A percentile compares a stretch with the other conserved stretches of the same genome.
phyloP scores from a whole-genome alignment of 2,113 vertebrate genomes.

The Chaetorhynchus papuensis region DNA sequence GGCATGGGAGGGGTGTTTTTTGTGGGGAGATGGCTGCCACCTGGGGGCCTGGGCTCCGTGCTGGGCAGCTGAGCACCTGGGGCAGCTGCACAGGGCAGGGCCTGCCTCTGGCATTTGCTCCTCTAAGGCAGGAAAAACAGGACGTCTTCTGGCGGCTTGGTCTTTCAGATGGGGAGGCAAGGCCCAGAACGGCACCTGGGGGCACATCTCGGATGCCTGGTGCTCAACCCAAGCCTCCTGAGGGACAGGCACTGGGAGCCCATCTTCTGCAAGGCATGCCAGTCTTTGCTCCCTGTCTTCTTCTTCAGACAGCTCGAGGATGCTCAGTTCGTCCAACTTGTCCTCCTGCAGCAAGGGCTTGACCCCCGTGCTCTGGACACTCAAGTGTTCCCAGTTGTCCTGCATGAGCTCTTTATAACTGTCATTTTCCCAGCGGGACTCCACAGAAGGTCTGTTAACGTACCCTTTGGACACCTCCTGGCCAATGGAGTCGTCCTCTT shows the following conservation, averaged over 20 bases:
- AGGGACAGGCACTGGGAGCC: background rate
- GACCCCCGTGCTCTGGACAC: fast-evolving
- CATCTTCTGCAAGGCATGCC: fast-evolving
- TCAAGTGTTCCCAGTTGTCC: background rate
- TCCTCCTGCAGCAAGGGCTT: background rate
- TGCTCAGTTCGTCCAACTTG: fast-evolving
- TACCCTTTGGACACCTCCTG: background rate
- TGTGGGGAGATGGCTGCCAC: background rate
- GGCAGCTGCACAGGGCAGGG: fast-evolving
- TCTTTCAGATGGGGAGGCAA: background rate
- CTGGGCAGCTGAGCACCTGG: background rate
- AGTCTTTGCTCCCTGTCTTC: background rate
- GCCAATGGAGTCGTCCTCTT: background rate
- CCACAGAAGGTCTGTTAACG: background rate
- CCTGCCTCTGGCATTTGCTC: background rate
- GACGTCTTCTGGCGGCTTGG: background rate
- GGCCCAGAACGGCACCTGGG: fast-evolving
- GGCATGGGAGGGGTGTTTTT: background rate
- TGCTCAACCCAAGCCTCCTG: background rate
- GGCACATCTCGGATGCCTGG: fast-evolving
- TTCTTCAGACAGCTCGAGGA: background rate
- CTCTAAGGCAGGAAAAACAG: background rate
- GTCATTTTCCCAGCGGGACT: background rate
- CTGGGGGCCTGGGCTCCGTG: background rate
- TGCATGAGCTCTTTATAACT: background rate